Percentiles rank a stretch among this genome's conserved stretches.
Evolutionary conservation across 2,113 vertebrate genomes (phyloP).

Genomic region (Leucopsar rothschildi): DNA sequence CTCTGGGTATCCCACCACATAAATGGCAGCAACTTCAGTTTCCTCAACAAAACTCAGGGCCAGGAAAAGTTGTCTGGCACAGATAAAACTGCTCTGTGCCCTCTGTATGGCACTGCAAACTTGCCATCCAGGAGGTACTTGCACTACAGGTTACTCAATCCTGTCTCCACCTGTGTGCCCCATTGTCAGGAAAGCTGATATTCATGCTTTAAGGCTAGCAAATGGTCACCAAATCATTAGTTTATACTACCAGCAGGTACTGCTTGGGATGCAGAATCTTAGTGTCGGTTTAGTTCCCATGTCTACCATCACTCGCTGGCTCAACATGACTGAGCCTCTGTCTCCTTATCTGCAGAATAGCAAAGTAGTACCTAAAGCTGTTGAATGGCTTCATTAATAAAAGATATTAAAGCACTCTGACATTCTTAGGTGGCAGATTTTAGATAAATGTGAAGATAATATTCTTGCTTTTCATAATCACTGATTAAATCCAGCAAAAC

Average conservation of each 20-base stretch:
- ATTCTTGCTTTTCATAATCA: not conserved
- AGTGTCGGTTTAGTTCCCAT: not conserved
- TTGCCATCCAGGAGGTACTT: not conserved
- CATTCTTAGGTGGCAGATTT: not conserved
- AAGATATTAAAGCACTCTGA: not conserved
- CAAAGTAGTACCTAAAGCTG: not conserved
- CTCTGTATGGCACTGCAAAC: not conserved
- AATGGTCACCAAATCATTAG: not conserved
- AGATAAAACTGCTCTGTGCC: not conserved
- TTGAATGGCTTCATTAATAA: slow-evolving; percentile 22
- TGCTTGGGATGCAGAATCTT: not conserved
- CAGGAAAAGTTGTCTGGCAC: not conserved
- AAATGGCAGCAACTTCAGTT: not conserved
- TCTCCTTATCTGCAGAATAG: not conserved
- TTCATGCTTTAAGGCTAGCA: not conserved
- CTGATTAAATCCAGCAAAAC: slow-evolving; percentile 2
- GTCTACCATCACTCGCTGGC: not conserved
- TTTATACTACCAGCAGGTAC: not conserved
- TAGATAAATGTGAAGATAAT: slow-evolving; percentile 4
- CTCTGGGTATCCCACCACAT: not conserved
- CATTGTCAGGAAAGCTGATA: not conserved
- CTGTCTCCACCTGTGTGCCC: not conserved
- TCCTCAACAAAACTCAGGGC: not conserved
- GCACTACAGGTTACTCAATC: not conserved
- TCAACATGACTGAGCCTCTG: not conserved